Percentiles rank a stretch among this genome's conserved stretches.
Evolutionary conservation across 1,140 invertebrate genomes (phyloP).

Genomic region (Drosophila setifemur): DNA sequence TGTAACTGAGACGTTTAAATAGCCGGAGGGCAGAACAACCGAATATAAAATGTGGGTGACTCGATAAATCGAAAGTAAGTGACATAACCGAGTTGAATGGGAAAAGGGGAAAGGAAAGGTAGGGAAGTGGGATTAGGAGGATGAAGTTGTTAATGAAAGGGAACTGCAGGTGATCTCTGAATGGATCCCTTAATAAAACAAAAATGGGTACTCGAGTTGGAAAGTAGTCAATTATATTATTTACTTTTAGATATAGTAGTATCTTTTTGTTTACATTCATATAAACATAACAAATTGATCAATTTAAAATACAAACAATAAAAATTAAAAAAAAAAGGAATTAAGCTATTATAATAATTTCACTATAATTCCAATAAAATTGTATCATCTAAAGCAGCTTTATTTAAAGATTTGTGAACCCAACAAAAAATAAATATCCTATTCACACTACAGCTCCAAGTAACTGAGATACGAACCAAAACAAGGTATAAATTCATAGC

Average conservation of each 20-base stretch:
- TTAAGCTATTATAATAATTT: no score
- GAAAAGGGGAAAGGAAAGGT: not conserved
- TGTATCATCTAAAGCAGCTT: no score
- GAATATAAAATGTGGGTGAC: constrained; percentile 19
- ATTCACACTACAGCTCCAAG: constrained; percentile 26
- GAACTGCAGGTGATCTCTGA: constrained; percentile 15
- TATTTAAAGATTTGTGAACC: no score
- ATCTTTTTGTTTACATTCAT: no score
- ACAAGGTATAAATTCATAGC: constrained; percentile 50
- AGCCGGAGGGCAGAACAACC: constrained; percentile 30
- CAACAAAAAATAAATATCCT: no score
- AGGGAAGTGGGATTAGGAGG: not conserved
- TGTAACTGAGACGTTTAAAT: constrained; percentile 29
- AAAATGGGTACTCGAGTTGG: not conserved
- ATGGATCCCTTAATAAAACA: not conserved
- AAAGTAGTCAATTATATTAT: not conserved
- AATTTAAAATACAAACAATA: no score
- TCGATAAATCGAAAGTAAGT: constrained; percentile 40
- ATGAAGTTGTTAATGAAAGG: constrained; percentile 17
- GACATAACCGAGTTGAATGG: constrained; percentile 43
- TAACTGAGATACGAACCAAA: constrained; percentile 45
- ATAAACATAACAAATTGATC: no score
- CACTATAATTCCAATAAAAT: no score
- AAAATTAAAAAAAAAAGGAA: no score
- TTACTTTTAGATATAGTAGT: no score